Evolutionary conservation across 2,113 vertebrate genomes (phyloP), one percentile per base, ranked within the genome.

Genomic region (Xyrauchen texanus): DNA sequence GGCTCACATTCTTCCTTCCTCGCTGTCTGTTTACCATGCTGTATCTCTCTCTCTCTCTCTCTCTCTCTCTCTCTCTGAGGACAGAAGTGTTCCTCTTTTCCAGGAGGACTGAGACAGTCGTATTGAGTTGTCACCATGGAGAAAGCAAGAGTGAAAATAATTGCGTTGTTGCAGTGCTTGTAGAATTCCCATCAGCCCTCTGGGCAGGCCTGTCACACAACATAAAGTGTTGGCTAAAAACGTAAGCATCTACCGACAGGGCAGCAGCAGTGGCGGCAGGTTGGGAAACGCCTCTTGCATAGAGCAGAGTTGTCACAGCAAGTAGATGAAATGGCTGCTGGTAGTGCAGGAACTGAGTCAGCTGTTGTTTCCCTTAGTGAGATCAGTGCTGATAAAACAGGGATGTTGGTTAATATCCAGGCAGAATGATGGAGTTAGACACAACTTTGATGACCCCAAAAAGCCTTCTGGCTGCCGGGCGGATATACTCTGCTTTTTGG

Each of bases 321-420:
- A 81, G 72, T 76, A 85, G 83, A 87, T 86, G 80, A 89, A 87
- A 82, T 84, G 82, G 87, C 58, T 61, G 42, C 53, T 60, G 46
- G 15, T 42, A 62, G 58, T 15, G 10, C 7, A n/a, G 58, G 72
- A 63, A 63, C 72, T 51, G 21, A 34, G 21, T 3, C 21, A 34
- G 21, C 21, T 34, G 21, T 3, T 34, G 21, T 34, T 34, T 34
- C 21, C 1, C 21, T 84, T 83, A 86, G 83, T 53, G 45, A 85
- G 89, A 90, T 90, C 84, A 80, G 78, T 82, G 80, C 84, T 82
- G 89, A 92, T 91, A 89, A 90, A 82, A 84, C 87, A 90, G 87
- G 87, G 88, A 92, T 89, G 90, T 84, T 91, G 91, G 91, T 90
- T 89, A 92, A 89, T 88, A 74, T 51, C 9, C 71, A 74, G 57